Conservation (phyloP, 2,888 invertebrate species). For the Acleris laterana region DNA sequence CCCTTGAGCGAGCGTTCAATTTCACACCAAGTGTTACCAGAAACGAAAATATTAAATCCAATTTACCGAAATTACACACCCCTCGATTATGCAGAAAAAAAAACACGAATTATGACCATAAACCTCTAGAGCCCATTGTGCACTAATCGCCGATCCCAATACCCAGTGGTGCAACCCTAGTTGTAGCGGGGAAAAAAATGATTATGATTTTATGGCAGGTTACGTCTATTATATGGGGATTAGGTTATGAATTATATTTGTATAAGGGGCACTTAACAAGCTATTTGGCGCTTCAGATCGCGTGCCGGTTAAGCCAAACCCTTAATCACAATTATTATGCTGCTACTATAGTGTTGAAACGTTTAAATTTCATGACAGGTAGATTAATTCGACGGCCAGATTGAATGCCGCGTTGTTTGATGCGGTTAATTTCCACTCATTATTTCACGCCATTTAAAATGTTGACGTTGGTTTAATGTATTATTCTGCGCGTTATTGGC, state of each 20-base stretch:
- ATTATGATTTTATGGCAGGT: conserved; percentile 83
- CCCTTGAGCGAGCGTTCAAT: conserved; percentile 79
- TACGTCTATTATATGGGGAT: conserved; percentile 82
- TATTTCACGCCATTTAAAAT: conserved; percentile 48
- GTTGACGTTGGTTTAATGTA: conserved; percentile 33
- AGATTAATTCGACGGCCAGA: conserved; percentile 60
- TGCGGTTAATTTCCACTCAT: conserved; percentile 48
- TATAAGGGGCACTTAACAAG: conserved; percentile 79
- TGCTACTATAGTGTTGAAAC: conserved; percentile 54
- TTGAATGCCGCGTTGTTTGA: conserved; percentile 53
- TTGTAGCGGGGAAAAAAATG: conserved; percentile 70
- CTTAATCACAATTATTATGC: conserved; percentile 53
- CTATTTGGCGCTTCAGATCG: conserved; percentile 58
- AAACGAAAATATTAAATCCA: conserved; percentile 83
- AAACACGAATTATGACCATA: conserved; percentile 79
- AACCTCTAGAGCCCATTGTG: conserved; percentile 75
- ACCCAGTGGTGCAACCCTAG: conserved; percentile 69
- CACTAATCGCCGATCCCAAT: conserved; percentile 70
- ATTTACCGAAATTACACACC: conserved; percentile 69
- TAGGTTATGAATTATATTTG: conserved; percentile 82
- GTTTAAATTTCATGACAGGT: conserved; percentile 69
- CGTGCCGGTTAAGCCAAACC: conserved; percentile 52
- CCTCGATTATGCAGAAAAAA: conserved; percentile 72
- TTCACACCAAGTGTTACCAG: conserved; percentile 80
- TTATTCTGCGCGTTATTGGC: conserved; percentile 13